A percentile compares a stretch with the other conserved stretches of the same genome.
phyloP scores from a whole-genome alignment of 1,140 invertebrate genomes.

The Mamestra configurata region DNA sequence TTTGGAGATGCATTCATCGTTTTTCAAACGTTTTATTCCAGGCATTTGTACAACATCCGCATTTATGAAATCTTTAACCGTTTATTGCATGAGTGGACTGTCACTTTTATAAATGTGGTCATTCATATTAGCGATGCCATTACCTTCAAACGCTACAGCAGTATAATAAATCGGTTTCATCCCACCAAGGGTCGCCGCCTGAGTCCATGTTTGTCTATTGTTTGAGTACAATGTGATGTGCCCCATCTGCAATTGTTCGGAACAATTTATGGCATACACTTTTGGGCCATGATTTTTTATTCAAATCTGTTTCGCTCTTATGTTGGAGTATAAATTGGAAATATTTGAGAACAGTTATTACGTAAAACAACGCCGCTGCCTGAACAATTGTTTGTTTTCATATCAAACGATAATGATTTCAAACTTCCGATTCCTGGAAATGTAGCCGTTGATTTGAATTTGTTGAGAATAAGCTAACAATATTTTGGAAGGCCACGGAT shows the following conservation, averaged over 20 bases:
- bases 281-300: slow-evolving; percentile 40
- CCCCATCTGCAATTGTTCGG: slow-evolving; percentile 63
- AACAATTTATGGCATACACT: slow-evolving; percentile 64
- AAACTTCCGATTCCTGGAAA: slow-evolving; percentile 51
- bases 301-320: slow-evolving; percentile 21
- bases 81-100: slow-evolving; percentile 29
- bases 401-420: slow-evolving; percentile 50
- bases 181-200: slow-evolving; percentile 53
- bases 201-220: slow-evolving; percentile 62
- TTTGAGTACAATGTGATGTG: slow-evolving; percentile 65
- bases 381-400: slow-evolving; percentile 41
- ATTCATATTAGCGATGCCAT: slow-evolving; percentile 34
- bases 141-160: slow-evolving; percentile 44
- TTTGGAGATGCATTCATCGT: slow-evolving; percentile 66
- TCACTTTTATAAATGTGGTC: slow-evolving; percentile 33
- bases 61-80: slow-evolving; percentile 1
- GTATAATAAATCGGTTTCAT: slow-evolving; percentile 58
- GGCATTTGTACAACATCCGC: slow-evolving; percentile 35
- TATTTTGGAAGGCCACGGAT: slow-evolving; percentile 58
- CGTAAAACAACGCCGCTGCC: slow-evolving; percentile 11
- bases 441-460: slow-evolving; percentile 50
- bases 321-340: slow-evolving; percentile 9
- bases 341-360: slow-evolving; percentile 19
- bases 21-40: slow-evolving; percentile 46
- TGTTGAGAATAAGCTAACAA: slow-evolving; percentile 49